Conservation (phyloP, 2,888 invertebrate species). For the Helobdella robusta region DNA sequence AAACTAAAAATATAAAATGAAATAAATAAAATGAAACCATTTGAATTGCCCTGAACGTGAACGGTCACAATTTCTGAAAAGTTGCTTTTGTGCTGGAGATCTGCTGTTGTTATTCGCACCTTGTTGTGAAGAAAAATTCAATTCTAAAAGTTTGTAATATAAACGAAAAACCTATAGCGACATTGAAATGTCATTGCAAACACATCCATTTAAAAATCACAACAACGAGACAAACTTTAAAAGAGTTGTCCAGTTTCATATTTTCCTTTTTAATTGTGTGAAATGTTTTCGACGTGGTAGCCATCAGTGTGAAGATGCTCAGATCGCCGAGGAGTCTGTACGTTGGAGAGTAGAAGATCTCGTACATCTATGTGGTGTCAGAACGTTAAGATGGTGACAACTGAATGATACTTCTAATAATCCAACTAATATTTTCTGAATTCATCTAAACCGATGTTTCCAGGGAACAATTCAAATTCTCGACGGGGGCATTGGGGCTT, state of each 20-base stretch:
- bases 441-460: too few species aligned
- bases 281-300: neutral
- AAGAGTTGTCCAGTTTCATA: neutral
- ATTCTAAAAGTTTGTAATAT: too few species aligned
- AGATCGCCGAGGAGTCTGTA: neutral
- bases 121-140: neutral
- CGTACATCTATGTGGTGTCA: neutral
- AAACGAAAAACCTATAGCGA: too few species aligned
- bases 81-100: neutral
- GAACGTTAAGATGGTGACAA: neutral
- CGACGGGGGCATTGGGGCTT: too few species aligned
- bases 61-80: conserved; percentile 17
- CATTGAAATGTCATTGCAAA: too few species aligned
- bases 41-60: neutral
- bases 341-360: neutral
- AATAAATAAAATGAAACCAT: neutral
- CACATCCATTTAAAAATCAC: too few species aligned
- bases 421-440: too few species aligned
- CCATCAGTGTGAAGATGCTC: neutral
- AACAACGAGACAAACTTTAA: neutral
- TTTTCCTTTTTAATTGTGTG: neutral
- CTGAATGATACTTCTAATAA: too few species aligned
- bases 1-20: too few species aligned
- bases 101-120: conserved; percentile 11
- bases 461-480: too few species aligned